A percentile compares a stretch with the other conserved stretches of the same genome.
Conservation (phyloP, 2,888 invertebrate genomes). For the Aporophyla lueneburgensis region DNA sequence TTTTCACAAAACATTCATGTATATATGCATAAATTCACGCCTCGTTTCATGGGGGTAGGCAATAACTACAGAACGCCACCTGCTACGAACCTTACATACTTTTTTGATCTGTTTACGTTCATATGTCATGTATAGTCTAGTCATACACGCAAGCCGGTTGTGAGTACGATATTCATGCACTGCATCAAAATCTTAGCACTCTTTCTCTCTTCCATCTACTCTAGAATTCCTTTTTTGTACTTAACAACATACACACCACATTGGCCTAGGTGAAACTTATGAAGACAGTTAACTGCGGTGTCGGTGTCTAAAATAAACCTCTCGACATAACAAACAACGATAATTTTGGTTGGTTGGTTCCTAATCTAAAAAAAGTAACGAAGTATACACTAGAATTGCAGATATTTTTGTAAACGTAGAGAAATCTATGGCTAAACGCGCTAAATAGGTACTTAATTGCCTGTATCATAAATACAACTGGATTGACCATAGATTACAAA, state of each 20-base stretch:
- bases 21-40: too few relatives aligned
- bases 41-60: too few relatives aligned
- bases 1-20: neutral
- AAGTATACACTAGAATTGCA: conserved; percentile 6
- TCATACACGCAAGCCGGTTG: neutral
- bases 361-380: conserved; percentile 3
- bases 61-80: neutral
- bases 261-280: neutral
- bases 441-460: neutral
- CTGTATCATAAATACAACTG: neutral
- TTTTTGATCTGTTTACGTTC: neutral
- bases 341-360: neutral
- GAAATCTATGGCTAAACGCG: neutral
- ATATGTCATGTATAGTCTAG: too few relatives aligned
- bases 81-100: neutral
- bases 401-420: neutral
- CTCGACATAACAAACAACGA: neutral
- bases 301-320: neutral
- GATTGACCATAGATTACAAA: neutral
- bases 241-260: too few relatives aligned
- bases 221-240: neutral
- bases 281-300: neutral
- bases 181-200: neutral
- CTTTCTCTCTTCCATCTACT: neutral
- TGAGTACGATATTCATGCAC: neutral